Evolutionary conservation across 2,888 invertebrate species (phyloP).

Genomic region (Lepidocyrtoides sp.): DNA sequence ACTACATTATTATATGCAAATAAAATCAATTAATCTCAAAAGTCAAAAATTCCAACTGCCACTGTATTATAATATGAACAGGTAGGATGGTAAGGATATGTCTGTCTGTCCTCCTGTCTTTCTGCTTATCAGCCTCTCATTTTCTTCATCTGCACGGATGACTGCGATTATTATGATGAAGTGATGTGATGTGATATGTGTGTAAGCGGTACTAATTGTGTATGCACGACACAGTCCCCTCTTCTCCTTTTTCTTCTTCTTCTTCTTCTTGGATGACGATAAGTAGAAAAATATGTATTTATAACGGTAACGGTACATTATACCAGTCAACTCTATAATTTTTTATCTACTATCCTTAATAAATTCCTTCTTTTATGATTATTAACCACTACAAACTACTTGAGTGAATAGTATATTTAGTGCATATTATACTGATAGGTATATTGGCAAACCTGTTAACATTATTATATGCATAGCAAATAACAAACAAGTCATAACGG

Average conservation of each 20-base stretch:
- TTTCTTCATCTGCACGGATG: slow-evolving; percentile 12
- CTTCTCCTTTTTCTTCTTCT: no score
- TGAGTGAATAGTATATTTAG: no score
- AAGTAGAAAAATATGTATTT: slow-evolving; percentile 14
- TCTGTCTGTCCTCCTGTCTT: not conserved
- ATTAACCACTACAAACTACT: slow-evolving; percentile 3
- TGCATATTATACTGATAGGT: not conserved
- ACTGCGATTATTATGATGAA: slow-evolving; percentile 33
- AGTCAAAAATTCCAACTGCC: slow-evolving; percentile 47
- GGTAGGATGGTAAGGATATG: not conserved
- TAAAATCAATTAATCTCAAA: slow-evolving; percentile 76
- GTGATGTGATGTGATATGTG: slow-evolving; percentile 44
- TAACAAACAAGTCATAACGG: slow-evolving; percentile 66
- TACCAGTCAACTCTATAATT: slow-evolving; percentile 3
- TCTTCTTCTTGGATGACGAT: slow-evolving; percentile 12
- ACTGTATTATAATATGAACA: not conserved
- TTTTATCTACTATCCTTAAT: slow-evolving; percentile 6
- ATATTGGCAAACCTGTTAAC: not conserved
- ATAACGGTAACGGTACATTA: slow-evolving; percentile 35
- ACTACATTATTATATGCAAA: slow-evolving; percentile 70
- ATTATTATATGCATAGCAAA: no score
- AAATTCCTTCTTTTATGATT: slow-evolving; percentile 36
- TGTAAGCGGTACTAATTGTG: slow-evolving; percentile 54
- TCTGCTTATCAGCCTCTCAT: not conserved
- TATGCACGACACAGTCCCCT: slow-evolving; percentile 38